phyloP scores from a whole-genome alignment of 23 tunicate genomes.

The Trididemnum clinides region DNA sequence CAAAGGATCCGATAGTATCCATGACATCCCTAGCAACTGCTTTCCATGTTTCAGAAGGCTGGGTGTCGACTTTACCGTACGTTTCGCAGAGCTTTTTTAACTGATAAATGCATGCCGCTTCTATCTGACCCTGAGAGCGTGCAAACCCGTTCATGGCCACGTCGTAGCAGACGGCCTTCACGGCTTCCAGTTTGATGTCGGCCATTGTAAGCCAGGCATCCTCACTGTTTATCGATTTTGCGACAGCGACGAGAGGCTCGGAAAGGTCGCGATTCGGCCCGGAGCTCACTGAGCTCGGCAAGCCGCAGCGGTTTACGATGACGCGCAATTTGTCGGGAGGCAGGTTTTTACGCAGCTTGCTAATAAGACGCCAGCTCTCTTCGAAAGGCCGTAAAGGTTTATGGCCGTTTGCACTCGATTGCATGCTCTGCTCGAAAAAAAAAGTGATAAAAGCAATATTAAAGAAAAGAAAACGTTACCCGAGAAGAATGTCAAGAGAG shows the following conservation, averaged over 20 bases:
- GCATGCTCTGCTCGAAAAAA: background rate
- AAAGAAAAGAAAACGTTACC: background rate
- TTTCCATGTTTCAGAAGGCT: constrained; percentile 55
- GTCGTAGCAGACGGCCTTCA: constrained; percentile 87
- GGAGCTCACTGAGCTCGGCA: constrained; percentile 39
- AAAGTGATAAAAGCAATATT: background rate
- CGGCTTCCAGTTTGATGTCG: constrained; percentile 81
- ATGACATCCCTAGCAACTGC: constrained; percentile 79
- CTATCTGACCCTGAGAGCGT: constrained; percentile 47
- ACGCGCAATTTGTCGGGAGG: constrained; percentile 65
- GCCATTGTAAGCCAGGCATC: constrained; percentile 83
- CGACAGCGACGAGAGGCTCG: background rate
- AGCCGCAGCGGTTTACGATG: constrained; percentile 61
- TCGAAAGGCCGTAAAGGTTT: constrained; percentile 40
- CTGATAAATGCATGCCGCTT: constrained; percentile 43
- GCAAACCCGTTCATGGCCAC: constrained; percentile 73
- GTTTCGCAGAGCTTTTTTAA: constrained; percentile 44
- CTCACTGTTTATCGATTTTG: background rate
- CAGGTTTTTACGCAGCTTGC: constrained; percentile 68
- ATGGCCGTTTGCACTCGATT: background rate
- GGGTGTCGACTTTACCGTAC: constrained; percentile 77
- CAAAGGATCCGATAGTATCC: constrained; percentile 80
- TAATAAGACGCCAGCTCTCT: constrained; percentile 82
- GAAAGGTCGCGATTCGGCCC: background rate
- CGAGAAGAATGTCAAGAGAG: background rate